Evolutionary conservation across 2,797 vertebrate genomes (phyloP), one percentile per base, ranked within the genome.

Genomic region (Gila robusta): DNA sequence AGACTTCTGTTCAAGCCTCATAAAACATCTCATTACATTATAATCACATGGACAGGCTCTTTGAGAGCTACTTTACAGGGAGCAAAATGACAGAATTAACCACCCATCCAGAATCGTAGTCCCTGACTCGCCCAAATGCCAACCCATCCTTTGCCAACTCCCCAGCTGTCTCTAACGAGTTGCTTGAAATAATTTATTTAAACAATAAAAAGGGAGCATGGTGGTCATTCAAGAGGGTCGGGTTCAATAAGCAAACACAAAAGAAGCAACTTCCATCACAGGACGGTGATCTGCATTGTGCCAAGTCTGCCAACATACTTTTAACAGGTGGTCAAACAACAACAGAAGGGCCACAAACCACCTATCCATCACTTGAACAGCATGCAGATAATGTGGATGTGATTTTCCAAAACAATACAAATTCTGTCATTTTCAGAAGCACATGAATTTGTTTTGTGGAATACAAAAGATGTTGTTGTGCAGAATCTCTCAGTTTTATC

Each of bases 241-340:
- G 87, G 92, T 91, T 89, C 91, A 90, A 92, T 91, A 90, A 93
- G 89, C 92, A 92, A 92, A 91, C 90, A 95, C 92, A 95, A 94
- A 94, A 89, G 87, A 91, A 82, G 76, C 49, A 14, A 88, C 86
- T 86, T 89, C 88, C 83, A 87, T 92, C 90, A 91, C 83, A 89
- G 92, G 91, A 90, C 84, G 82, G 62, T 90, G 94, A 59, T 87
- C 92, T 90, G 88, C 90, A 70, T 89, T 89, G 93, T 93, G 94
- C 94, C 14, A 49, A 49, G 47, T 49, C 47, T 17, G 14, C 47
- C 94, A 94, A 90, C 93, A 90, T 91, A 93, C 92, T 91, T 78
- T 91, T 91, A 93, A 89, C 81, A 81, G 89, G 85, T 91, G 90
- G 90, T 87, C 72, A 89, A 91, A 91, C 88, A 90, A 91, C 89